Conservation (phyloP, 1,140 invertebrate genomes). For the Aphidius ervi region DNA sequence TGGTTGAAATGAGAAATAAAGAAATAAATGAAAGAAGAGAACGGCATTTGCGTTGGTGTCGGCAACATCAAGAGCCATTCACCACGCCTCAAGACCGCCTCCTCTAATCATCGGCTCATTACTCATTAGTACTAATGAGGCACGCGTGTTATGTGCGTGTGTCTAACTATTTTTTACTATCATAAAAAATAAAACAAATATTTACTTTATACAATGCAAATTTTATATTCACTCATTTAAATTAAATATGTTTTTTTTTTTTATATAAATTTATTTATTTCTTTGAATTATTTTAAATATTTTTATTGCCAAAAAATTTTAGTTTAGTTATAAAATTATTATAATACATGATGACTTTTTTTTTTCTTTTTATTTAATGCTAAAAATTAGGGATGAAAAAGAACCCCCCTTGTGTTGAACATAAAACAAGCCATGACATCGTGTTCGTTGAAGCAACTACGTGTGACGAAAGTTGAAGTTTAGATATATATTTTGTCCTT, state of each 20-base stretch:
- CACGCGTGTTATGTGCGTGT: constrained; percentile 36
- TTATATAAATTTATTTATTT: too few relatives aligned
- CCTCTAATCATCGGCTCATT: constrained; percentile 54
- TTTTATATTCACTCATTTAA: too few relatives aligned
- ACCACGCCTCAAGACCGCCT: constrained; percentile 51
- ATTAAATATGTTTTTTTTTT: too few relatives aligned
- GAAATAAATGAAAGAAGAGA: constrained; percentile 19
- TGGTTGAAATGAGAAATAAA: constrained; percentile 16
- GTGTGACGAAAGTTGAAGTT: constrained; percentile 34
- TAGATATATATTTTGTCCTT: constrained; percentile 9
- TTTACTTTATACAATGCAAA: too few relatives aligned
- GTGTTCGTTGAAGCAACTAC: constrained; percentile 44
- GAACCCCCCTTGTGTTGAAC: constrained; percentile 28
- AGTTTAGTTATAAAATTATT: too few relatives aligned
- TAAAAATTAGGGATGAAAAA: neutral
- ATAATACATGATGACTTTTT: too few relatives aligned
- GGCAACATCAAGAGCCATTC: constrained; percentile 48
- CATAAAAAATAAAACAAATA: too few relatives aligned
- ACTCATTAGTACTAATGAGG: constrained; percentile 54
- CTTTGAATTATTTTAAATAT: too few relatives aligned
- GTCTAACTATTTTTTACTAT: constrained; percentile 13
- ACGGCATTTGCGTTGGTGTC: constrained; percentile 28
- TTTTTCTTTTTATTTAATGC: too few relatives aligned
- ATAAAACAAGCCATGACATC: constrained; percentile 44
- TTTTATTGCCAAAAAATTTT: too few relatives aligned